Conservation (phyloP, 2,797 vertebrate species). For the Gadopsis bispinosus region DNA sequence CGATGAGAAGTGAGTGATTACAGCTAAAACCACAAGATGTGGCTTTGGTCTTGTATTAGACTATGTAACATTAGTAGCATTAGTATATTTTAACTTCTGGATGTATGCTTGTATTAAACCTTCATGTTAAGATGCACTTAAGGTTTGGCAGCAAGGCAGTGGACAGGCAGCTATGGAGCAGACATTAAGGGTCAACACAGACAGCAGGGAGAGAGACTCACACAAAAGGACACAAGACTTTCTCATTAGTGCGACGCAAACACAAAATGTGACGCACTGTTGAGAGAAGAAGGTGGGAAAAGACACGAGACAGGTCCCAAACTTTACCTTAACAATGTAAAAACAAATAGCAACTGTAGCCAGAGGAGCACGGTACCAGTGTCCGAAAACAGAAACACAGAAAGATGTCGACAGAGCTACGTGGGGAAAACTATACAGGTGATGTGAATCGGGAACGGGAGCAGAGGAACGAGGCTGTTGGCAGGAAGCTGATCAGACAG, state of each 20-base stretch:
- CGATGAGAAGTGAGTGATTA: not conserved
- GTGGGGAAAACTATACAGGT: not conserved
- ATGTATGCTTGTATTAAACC: conserved; percentile 39
- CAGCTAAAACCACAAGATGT: not conserved
- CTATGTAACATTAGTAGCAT: conserved; percentile 5
- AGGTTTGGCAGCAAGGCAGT: conserved; percentile 80
- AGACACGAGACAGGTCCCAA: not conserved
- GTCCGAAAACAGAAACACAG: conserved; percentile 4
- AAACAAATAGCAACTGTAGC: conserved; percentile 15
- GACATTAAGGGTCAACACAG: conserved; percentile 18
- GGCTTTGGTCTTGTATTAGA: not conserved
- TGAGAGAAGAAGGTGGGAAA: not conserved
- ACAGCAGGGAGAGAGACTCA: not conserved
- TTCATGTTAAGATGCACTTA: conserved; percentile 81
- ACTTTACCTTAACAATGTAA: too few species aligned
- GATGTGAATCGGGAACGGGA: not conserved
- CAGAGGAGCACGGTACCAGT: not conserved
- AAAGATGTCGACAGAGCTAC: conserved; percentile 5
- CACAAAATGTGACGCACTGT: not conserved
- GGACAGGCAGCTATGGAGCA: conserved; percentile 49
- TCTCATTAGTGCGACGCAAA: conserved; percentile 15
- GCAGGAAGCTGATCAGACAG: conserved; percentile 28
- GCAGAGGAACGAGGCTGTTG: conserved; percentile 3
- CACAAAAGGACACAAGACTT: not conserved
- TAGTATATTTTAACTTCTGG: conserved; percentile 25